Evolutionary conservation across 37 sponge, comb jelly and placozoan genomes (phyloP), one percentile per base, ranked within the genome.

Genomic region (Eunapius fragilis): DNA sequence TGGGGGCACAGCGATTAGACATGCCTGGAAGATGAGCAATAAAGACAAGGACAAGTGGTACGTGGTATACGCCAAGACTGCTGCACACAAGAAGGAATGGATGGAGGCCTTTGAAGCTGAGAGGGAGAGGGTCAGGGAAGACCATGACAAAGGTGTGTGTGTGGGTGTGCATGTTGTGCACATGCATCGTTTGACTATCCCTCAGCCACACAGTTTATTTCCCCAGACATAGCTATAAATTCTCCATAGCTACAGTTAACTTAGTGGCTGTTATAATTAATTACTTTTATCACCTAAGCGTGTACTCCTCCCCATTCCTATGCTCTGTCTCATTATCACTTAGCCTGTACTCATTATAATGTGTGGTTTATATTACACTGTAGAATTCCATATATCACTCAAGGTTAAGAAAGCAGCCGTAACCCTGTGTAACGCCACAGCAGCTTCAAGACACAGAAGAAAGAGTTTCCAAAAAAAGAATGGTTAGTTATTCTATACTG

Each of bases 21-120:
- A 96, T 85, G 97, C 95, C 17, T 98, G 99, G 99, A 92, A 91
- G 74, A 95, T 98, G 85, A 93, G 91, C 79, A 98, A 98, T 77
- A 70, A 17, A 31, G 88, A 68, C 22, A 98, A 98, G 70, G 82
- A 92, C 76, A 98, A 98, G 76, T 92, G 90, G 91, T 94, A 94
- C 26, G 88, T 98, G 72, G 78, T 98, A 25, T 96, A 84, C 82
- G 87, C 94, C 41, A 96, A 90, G 91, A 80, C 37, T 41, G 82
- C 86, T 19, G 80, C 84, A 25, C 81, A 76, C 13, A 98, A 98
- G 85, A 68, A 26, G 32, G 87, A 92, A 27, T 98, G 99, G 99
- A 83, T 98, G 87, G 74, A 85, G 9, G 95, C 94, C 22, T 96
- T 98, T 76, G n/a, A 81, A 48, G 83, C 79, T 31, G 99, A 98